phyloP scores from a whole-genome alignment of 2,888 invertebrate species.

The Cosmorhoe ocellata region DNA sequence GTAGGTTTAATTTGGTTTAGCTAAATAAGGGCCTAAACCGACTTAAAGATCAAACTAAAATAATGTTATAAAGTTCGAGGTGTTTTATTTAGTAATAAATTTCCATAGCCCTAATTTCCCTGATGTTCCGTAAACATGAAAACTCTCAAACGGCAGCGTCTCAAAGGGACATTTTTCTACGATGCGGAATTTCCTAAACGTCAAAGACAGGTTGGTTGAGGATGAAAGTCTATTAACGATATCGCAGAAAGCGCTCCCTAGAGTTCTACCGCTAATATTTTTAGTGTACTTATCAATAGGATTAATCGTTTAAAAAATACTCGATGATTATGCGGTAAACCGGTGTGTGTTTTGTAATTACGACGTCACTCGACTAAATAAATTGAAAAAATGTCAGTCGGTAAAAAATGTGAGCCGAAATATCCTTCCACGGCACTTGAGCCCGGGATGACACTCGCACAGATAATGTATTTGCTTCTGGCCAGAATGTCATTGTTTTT shows the following conservation, averaged over 20 bases:
- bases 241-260: conserved; percentile 12
- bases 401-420: conserved; percentile 67
- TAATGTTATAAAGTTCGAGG: conserved; percentile 25
- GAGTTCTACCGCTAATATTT: conserved; percentile 2
- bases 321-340: conserved; percentile 61
- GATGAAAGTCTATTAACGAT: conserved; percentile 24
- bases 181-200: conserved; percentile 40
- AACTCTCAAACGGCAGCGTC: conserved; percentile 6
- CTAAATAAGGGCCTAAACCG: too few relatives aligned
- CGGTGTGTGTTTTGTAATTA: conserved; percentile 66
- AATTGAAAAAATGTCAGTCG: conserved; percentile 75
- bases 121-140: conserved; percentile 15
- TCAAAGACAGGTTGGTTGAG: conserved; percentile 35
- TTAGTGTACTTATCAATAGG: conserved; percentile 12
- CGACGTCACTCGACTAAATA: conserved; percentile 74
- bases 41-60: too few relatives aligned
- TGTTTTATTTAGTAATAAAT: conserved; percentile 1
- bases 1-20: too few relatives aligned
- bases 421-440: conserved; percentile 67
- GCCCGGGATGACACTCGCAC: conserved; percentile 61
- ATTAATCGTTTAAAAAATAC: conserved; percentile 46
- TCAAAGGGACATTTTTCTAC: conserved; percentile 21
- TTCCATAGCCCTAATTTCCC: conserved; percentile 1
- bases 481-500: conserved; percentile 66
- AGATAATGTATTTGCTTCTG: conserved; percentile 75